Evolutionary conservation across 2,888 invertebrate genomes (phyloP), one percentile per base, ranked within the genome.

Genomic region (Priocnemis perturbator): DNA sequence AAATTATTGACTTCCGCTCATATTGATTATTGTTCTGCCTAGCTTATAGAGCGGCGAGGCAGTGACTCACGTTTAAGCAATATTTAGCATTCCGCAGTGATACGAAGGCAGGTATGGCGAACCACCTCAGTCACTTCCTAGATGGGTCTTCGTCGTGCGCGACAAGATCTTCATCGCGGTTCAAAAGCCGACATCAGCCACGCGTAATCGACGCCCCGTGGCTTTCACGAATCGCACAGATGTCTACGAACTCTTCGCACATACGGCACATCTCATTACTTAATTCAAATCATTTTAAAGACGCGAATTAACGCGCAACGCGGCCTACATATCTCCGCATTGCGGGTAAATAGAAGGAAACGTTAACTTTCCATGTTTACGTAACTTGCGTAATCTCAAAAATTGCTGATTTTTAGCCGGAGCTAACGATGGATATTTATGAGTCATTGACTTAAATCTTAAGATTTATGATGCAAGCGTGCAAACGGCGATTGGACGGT

Each of bases 21-120:
- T 66, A 52, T 55, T 26, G 55, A 61, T 70, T 67, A 73, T 73
- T 64, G 77, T 71, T 66, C 58, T n/a, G 26, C 45, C 64, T 67
- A 60, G 66, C 71, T 77, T 71, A 63, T 62, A 23, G 53, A 56
- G 60, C 67, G 72, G 67, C 61, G 30, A 60, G 37, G 61, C 68
- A 61, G 69, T 83, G 83, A 84, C 79, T 84, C 82, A 84, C 71
- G 76, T 83, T 81, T 83, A 77, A 78, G 76, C 70, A 82, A 84
- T 84, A 84, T 83, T 84, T 83, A 79, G 71, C 82, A 84, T 84
- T 84, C 84, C 79, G 67, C 57, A 52, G 77, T 76, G 84, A 81
- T 82, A 81, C 64, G 64, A 68, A 74, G 72, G 70, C 70, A 60
- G 57, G 68, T 71, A 66, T 14, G 57, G 50, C 66, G 52, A 67